Evolutionary conservation across 2,113 vertebrate genomes (phyloP).

Genomic region (Solea senegalensis): DNA sequence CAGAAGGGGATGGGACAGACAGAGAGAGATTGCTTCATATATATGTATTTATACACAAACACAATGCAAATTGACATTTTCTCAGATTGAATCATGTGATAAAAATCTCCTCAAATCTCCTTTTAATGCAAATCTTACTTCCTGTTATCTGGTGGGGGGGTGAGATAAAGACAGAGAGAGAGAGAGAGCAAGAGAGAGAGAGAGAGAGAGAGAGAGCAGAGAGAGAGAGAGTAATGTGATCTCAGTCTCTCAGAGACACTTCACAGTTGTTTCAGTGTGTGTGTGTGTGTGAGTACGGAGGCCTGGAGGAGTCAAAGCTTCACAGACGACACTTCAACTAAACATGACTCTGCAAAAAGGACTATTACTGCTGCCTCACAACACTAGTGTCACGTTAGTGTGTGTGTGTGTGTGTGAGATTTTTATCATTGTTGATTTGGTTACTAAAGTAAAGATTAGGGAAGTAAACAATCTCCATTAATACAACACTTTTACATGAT

Average conservation of each 20-base stretch:
- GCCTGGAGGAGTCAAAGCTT: no score
- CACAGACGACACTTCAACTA: no score
- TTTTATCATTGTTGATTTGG: no score
- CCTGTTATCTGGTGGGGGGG: conserved; percentile 7
- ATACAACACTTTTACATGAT: no score
- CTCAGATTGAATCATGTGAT: conserved; percentile 53
- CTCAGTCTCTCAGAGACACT: no score
- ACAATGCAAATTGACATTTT: conserved; percentile 47
- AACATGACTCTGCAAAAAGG: no score
- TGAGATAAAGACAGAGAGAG: neutral
- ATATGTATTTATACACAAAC: neutral
- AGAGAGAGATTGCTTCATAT: neutral
- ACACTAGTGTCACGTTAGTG: no score
- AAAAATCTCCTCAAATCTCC: conserved; percentile 26
- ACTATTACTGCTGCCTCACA: no score
- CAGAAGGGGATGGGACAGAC: conserved; percentile 22
- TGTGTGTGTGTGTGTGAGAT: conserved; percentile 1
- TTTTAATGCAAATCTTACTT: conserved; percentile 52
- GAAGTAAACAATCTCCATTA: no score
- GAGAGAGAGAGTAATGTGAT: neutral
- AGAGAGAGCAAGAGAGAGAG: neutral
- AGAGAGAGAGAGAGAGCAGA: neutral
- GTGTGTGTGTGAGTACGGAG: neutral
- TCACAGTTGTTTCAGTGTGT: neutral
- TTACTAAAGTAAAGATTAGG: no score